Conservation (phyloP, 2,113 vertebrate genomes). For the Bettongia penicillata region DNA sequence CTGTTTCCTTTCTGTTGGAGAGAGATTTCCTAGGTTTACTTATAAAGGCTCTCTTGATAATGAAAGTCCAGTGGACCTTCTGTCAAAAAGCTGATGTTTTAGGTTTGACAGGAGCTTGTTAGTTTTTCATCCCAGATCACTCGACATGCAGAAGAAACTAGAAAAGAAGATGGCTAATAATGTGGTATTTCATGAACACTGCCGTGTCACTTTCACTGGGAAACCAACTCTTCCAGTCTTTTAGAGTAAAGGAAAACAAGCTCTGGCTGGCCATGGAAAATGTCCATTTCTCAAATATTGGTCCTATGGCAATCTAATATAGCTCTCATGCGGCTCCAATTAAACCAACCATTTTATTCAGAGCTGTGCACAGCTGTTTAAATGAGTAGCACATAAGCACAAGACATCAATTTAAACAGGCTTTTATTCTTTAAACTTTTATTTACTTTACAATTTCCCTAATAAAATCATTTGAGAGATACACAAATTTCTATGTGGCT, state of each 20-base stretch:
- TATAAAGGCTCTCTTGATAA: slow-evolving; percentile 90
- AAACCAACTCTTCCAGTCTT: slow-evolving; percentile 53
- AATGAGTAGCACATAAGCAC: neutral
- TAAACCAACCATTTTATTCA: slow-evolving; percentile 55
- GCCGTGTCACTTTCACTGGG: slow-evolving; percentile 67
- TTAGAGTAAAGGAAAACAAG: slow-evolving; percentile 70
- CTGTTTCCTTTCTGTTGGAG: slow-evolving; percentile 86
- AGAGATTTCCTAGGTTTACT: slow-evolving; percentile 84
- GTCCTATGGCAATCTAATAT: slow-evolving; percentile 6
- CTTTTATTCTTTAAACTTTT: neutral
- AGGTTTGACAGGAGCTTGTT: slow-evolving; percentile 95
- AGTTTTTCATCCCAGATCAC: slow-evolving; percentile 88
- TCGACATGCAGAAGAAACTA: slow-evolving; percentile 80
- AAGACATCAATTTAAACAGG: neutral
- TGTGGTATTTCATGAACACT: slow-evolving; percentile 61
- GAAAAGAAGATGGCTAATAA: slow-evolving; percentile 78
- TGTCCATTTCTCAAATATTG: neutral
- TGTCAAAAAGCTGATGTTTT: slow-evolving; percentile 89
- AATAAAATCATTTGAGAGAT: slow-evolving; percentile 14
- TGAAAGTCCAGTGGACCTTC: slow-evolving; percentile 89
- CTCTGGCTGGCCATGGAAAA: slow-evolving; percentile 45
- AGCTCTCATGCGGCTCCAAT: neutral
- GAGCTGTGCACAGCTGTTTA: neutral
- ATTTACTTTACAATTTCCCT: neutral
- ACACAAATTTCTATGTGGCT: neutral